phyloP scores from a whole-genome alignment of 2,113 vertebrate genomes.

The Bos javanicus region DNA sequence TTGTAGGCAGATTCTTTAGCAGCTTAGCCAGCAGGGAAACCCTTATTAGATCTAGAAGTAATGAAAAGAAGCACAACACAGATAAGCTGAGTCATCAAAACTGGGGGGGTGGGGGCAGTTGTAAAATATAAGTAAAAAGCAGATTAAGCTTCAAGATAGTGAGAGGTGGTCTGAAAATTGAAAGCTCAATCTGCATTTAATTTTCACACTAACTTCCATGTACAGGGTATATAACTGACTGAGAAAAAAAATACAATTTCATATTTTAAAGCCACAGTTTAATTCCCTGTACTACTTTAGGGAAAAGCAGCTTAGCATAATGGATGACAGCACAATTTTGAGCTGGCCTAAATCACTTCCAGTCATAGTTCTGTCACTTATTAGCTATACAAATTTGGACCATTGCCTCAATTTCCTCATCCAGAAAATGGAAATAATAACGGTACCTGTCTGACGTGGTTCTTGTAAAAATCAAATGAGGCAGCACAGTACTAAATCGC shows the following conservation, averaged over 20 bases:
- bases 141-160: not conserved
- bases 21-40: not conserved
- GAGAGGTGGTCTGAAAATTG: not conserved
- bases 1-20: not conserved
- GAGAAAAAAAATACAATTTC: not conserved
- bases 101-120: fast-evolving
- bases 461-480: not conserved
- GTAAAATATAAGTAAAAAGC: not conserved
- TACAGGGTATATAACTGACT: not conserved
- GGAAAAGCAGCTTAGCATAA: not conserved
- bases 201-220: not conserved
- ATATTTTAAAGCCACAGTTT: constrained; percentile 3
- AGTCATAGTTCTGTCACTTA: not conserved
- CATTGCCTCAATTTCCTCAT: not conserved
- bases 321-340: not conserved
- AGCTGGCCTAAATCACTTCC: not conserved
- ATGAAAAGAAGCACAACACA: not conserved
- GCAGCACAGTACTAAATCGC: not conserved
- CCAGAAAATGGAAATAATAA: not conserved
- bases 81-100: not conserved
- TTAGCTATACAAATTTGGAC: not conserved
- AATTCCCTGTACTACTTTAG: not conserved
- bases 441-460: not conserved
- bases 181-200: not conserved
- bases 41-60: not conserved